Conservation (phyloP, 2,113 vertebrate species). For the Daboia siamensis region DNA sequence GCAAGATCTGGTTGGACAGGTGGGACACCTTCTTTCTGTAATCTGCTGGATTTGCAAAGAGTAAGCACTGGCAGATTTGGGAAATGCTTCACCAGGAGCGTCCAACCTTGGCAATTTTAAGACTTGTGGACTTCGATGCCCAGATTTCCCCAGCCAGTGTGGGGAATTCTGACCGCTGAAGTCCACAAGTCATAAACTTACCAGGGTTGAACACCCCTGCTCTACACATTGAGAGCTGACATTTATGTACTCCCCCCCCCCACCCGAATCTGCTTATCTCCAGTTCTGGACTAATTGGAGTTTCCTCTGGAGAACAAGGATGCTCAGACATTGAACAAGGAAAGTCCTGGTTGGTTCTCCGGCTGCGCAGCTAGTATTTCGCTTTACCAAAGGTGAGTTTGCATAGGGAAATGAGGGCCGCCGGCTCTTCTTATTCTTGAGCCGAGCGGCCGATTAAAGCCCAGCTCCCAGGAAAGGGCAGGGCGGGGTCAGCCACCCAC, state of each 20-base stretch:
- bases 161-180: not conserved
- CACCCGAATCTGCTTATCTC: not conserved
- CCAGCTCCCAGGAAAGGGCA: not conserved
- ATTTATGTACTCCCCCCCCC: not conserved
- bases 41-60: not conserved
- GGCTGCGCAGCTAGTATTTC: not conserved
- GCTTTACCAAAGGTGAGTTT: conserved; percentile 16
- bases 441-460: not conserved
- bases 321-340: fast-evolving
- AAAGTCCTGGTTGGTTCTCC: not conserved
- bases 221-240: not conserved
- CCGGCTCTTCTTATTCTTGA: not conserved
- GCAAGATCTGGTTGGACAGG: not conserved
- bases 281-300: not conserved
- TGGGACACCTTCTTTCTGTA: not conserved
- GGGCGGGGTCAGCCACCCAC: not conserved
- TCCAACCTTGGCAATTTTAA: not conserved
- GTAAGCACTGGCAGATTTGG: not conserved
- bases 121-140: too few relatives aligned
- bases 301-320: fast-evolving
- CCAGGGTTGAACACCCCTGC: not conserved
- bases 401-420: conserved; percentile 48
- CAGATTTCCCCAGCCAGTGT: not conserved
- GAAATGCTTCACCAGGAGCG: not conserved
- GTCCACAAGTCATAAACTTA: not conserved